These are phyloP conservation scores for Crotophaga sulcirostris DNA, from an alignment of 2,113 vertebrate species.

Conservation along the genomic window DNA sequence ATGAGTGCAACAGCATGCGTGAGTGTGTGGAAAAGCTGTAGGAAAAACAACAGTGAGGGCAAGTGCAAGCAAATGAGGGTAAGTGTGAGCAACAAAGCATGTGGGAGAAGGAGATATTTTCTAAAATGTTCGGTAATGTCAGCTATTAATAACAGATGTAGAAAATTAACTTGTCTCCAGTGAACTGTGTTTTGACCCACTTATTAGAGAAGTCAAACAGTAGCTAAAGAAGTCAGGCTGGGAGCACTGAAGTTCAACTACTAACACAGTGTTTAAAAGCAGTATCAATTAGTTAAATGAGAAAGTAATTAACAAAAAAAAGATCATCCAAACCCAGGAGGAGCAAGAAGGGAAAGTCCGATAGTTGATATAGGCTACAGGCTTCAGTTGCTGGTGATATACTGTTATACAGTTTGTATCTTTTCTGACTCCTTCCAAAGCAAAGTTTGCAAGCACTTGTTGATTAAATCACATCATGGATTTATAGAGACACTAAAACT, in stretches of 20 bases:
- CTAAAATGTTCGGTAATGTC: neutral
- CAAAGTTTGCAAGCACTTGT: neutral
- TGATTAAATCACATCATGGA: neutral
- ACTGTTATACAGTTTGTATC: neutral
- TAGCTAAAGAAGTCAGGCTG: neutral
- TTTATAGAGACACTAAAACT: neutral
- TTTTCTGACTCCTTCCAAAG: neutral
- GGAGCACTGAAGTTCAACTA: neutral
- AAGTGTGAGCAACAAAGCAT: neutral
- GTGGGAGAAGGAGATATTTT: neutral
- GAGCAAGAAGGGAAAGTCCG: neutral
- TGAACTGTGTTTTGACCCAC: neutral
- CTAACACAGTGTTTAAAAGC: neutral
- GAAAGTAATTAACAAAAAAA: neutral
- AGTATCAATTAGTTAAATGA: neutral
- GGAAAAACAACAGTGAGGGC: neutral
- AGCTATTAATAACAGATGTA: neutral
- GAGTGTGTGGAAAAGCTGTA: neutral
- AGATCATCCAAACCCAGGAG: neutral
- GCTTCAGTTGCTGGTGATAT: neutral
- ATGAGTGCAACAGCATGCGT: rapidly evolving
- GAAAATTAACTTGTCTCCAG: neutral
- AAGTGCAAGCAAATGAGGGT: neutral
- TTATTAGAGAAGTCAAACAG: neutral
- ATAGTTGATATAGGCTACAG: neutral